A percentile compares a stretch with the other conserved stretches of the same genome.
phyloP scores from a whole-genome alignment of 2,888 invertebrate species.

The Heliconius ethilla region DNA sequence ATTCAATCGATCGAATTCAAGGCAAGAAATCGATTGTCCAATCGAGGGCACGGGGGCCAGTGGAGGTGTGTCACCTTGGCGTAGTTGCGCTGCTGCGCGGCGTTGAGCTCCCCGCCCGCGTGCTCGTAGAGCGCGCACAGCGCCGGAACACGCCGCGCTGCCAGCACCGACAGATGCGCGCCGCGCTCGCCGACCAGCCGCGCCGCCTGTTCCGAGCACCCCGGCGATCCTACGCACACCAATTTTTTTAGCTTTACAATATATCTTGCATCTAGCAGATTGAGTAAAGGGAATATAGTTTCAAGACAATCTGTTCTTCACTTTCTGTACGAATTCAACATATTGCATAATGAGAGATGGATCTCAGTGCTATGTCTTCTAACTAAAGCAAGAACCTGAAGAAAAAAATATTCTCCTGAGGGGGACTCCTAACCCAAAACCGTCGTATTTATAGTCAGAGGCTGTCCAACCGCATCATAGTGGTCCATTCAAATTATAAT shows the following conservation, averaged over 20 bases:
- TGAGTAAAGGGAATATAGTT: no score
- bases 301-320: neutral
- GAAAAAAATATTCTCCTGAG: no score
- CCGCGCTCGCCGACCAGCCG: conserved; percentile 89
- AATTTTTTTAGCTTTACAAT: neutral
- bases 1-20: no score
- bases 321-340: neutral
- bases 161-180: conserved; percentile 92
- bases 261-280: neutral
- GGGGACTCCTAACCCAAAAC: no score
- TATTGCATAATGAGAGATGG: no score
- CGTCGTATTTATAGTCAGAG: no score
- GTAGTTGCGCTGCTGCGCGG: conserved; percentile 93
- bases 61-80: conserved; percentile 83
- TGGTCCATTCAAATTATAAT: no score
- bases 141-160: conserved; percentile 93
- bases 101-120: conserved; percentile 91
- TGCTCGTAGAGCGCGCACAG: conserved; percentile 94
- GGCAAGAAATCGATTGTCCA: no score
- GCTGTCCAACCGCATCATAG: no score
- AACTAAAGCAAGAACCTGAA: no score
- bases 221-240: conserved; percentile 64
- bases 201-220: conserved; percentile 92
- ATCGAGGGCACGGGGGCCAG: neutral
- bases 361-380: no score